These are phyloP conservation scores for Isoperla grammatica DNA, from an alignment of 2,888 invertebrate genomes.

Conservation along the genomic window DNA sequence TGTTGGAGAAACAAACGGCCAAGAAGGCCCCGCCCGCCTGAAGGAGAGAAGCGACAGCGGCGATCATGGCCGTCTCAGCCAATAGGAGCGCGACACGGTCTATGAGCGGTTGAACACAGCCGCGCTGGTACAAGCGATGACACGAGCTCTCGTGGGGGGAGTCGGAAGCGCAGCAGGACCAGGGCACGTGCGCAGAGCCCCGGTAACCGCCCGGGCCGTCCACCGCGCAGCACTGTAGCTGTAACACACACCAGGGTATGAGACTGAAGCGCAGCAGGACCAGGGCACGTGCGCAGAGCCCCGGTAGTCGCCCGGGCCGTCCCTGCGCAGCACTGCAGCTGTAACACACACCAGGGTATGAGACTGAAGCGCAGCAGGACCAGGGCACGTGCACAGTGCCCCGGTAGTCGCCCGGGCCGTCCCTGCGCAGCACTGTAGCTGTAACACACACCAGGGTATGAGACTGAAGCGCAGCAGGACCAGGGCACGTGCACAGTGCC, in stretches of 20 bases:
- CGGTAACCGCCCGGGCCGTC: slow-evolving; percentile 7
- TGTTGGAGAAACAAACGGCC: not conserved
- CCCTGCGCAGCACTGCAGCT: slow-evolving; percentile 9
- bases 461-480: not conserved
- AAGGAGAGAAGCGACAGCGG: not conserved
- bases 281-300: not conserved
- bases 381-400: not conserved
- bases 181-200: not conserved
- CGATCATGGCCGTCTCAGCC: not conserved
- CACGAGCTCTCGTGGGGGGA: not conserved
- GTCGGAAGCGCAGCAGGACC: slow-evolving; percentile 7
- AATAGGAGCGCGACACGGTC: not conserved
- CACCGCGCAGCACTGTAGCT: slow-evolving; percentile 9
- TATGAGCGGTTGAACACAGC: not conserved
- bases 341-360: not conserved
- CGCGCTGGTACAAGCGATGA: not conserved
- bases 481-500: not conserved
- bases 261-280: not conserved
- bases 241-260: not conserved
- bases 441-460: not conserved
- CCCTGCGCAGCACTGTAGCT: slow-evolving; percentile 8
- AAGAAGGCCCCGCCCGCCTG: not conserved
- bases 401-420: slow-evolving; percentile 7
- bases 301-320: slow-evolving; percentile 7
- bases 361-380: not conserved